A percentile compares a stretch with the other conserved stretches of the same genome.
Evolutionary conservation across 1,140 invertebrate species (phyloP).

Genomic region (Pseudomyrmex cubaensis): DNA sequence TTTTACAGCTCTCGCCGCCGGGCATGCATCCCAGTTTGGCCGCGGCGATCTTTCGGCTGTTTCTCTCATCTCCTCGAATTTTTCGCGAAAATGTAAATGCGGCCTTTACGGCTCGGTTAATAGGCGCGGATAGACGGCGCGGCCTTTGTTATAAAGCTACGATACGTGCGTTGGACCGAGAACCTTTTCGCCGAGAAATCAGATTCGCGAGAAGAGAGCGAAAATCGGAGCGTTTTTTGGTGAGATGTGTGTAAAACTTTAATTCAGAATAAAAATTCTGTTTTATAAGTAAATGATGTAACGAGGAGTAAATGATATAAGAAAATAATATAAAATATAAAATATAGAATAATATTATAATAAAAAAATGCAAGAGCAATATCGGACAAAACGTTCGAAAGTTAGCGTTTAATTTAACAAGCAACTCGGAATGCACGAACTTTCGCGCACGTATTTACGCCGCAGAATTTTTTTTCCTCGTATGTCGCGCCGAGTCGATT

Average conservation of each 20-base stretch:
- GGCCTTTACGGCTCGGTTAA: conserved; percentile 38
- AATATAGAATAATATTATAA: too few relatives aligned
- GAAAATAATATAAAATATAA: too few relatives aligned
- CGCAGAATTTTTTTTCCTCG: background rate
- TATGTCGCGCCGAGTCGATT: conserved; percentile 1
- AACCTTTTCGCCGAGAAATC: conserved; percentile 30
- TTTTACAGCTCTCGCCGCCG: conserved; percentile 20
- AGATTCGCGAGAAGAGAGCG: background rate
- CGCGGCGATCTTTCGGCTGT: background rate
- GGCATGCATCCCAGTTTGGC: background rate
- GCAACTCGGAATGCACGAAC: too few relatives aligned
- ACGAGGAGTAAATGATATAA: too few relatives aligned
- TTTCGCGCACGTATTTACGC: too few relatives aligned
- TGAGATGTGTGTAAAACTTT: too few relatives aligned
- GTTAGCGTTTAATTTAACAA: too few relatives aligned
- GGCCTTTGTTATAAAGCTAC: conserved; percentile 24
- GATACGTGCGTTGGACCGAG: conserved; percentile 7
- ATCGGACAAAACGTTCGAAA: too few relatives aligned
- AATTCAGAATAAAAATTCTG: too few relatives aligned
- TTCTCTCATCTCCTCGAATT: background rate
- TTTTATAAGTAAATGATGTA: too few relatives aligned
- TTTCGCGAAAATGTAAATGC: conserved; percentile 48
- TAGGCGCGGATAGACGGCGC: conserved; percentile 22
- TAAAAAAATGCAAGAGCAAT: too few relatives aligned
- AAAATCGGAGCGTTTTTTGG: too few relatives aligned